Evolutionary conservation across 2,888 invertebrate species (phyloP).

Genomic region (Panorpa germanica): DNA sequence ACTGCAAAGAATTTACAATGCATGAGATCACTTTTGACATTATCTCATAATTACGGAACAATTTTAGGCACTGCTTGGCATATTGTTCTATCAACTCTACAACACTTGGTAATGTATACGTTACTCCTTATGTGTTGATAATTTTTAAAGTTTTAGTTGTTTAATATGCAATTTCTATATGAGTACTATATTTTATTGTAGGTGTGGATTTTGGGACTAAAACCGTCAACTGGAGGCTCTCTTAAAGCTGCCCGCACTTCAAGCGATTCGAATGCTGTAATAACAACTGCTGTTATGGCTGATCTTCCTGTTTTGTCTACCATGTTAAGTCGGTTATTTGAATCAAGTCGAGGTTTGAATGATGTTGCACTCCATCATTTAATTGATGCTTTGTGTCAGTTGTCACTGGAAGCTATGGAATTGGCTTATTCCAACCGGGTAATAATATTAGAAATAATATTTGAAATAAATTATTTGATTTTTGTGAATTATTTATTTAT

Average conservation of each 20-base stretch:
- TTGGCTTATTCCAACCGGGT: conserved; percentile 86
- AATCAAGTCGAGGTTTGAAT: conserved; percentile 83
- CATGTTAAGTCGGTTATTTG: conserved; percentile 83
- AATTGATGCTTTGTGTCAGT: conserved; percentile 88
- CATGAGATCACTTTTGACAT: conserved; percentile 74
- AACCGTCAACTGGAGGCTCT: conserved; percentile 87
- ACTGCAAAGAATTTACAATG: conserved; percentile 96
- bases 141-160: too few relatives aligned
- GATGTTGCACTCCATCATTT: conserved; percentile 90
- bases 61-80: conserved; percentile 90
- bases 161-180: not conserved
- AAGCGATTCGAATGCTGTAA: conserved; percentile 65
- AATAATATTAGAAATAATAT: conserved; percentile 16
- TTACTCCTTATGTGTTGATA: too few relatives aligned
- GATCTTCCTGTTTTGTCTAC: conserved; percentile 81
- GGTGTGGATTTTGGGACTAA: conserved; percentile 89
- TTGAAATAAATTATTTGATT: conserved; percentile 2
- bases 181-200: conserved; percentile 14
- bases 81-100: conserved; percentile 84
- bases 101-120: conserved; percentile 64
- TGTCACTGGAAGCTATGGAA: conserved; percentile 95
- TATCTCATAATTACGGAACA: conserved; percentile 84
- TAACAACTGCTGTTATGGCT: conserved; percentile 92
- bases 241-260: conserved; percentile 67
- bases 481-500: conserved; percentile 5